Percentiles rank a stretch among this genome's conserved stretches.
Conservation (phyloP, 2,888 invertebrate species). For the Bimastos eiseni region DNA sequence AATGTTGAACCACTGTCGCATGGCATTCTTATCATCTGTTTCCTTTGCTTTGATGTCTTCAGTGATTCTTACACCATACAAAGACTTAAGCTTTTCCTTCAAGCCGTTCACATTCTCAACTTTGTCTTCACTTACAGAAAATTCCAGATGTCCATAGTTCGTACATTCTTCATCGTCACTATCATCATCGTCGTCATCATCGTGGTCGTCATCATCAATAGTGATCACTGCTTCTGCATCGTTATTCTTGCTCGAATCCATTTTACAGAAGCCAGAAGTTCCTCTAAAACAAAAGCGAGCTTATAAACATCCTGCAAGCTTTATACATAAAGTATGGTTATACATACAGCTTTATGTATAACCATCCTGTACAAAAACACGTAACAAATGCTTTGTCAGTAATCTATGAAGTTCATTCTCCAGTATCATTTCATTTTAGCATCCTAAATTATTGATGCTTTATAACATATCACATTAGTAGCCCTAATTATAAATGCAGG, state of each 20-base stretch:
- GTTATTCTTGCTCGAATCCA: conserved; percentile 13
- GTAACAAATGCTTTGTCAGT: background rate
- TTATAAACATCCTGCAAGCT: background rate
- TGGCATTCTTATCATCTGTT: background rate
- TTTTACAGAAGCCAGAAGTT: background rate
- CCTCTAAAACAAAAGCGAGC: background rate
- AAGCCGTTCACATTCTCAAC: background rate
- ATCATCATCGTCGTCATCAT: conserved; percentile 14
- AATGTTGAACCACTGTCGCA: conserved; percentile 17
- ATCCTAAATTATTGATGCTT: no score
- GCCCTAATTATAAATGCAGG: no score
- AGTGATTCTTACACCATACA: background rate
- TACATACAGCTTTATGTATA: no score
- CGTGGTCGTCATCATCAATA: background rate
- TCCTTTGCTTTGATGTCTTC: conserved; percentile 20
- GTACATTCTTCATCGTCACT: background rate
- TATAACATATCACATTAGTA: no score
- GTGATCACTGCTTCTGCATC: background rate
- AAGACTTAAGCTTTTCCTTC: background rate
- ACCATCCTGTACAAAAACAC: no score
- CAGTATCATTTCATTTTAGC: no score
- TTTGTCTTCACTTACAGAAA: conserved; percentile 15
- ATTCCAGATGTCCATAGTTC: background rate
- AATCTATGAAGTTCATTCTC: no score
- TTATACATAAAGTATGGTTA: no score